phyloP scores from a whole-genome alignment of 2,113 vertebrate species.

The Paramisgurnus dabryanus region DNA sequence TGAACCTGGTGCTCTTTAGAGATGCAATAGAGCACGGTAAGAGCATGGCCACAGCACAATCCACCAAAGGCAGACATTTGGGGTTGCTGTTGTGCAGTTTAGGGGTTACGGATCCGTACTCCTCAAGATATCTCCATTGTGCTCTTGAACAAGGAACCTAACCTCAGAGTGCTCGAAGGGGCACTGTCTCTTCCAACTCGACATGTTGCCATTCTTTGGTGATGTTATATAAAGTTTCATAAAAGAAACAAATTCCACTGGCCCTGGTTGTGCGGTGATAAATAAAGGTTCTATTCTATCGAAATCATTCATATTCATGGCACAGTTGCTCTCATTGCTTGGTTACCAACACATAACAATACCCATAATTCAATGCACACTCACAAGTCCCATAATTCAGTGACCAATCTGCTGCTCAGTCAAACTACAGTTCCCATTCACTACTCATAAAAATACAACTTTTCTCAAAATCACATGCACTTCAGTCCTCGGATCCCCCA shows the following conservation, averaged over 20 bases:
- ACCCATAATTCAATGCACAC: background rate
- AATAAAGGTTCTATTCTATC: background rate
- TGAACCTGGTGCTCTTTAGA: slow-evolving; percentile 84
- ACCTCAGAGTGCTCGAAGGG: background rate
- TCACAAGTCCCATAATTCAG: slow-evolving; percentile 3
- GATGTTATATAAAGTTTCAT: background rate
- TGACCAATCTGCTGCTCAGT: background rate
- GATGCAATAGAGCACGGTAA: slow-evolving; percentile 87
- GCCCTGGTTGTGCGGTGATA: background rate
- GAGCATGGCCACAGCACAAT: slow-evolving; percentile 23
- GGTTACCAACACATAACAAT: slow-evolving; percentile 2
- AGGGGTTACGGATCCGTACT: background rate
- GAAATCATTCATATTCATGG: slow-evolving; percentile 1
- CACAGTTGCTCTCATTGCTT: slow-evolving; percentile 10
- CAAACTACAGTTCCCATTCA: slow-evolving; percentile 17
- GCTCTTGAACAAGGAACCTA: background rate
- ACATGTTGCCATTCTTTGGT: background rate
- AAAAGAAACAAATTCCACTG: background rate
- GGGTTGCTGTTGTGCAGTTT: background rate
- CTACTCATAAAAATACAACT: slow-evolving; percentile 5
- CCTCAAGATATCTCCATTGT: background rate
- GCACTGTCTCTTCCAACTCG: background rate
- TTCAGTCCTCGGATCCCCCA: slow-evolving; percentile 42
- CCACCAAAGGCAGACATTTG: no score
- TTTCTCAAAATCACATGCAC: slow-evolving; percentile 33